These are phyloP conservation scores for Toxostoma redivivum DNA, from an alignment of 2,113 vertebrate genomes.

Conservation along the genomic window DNA sequence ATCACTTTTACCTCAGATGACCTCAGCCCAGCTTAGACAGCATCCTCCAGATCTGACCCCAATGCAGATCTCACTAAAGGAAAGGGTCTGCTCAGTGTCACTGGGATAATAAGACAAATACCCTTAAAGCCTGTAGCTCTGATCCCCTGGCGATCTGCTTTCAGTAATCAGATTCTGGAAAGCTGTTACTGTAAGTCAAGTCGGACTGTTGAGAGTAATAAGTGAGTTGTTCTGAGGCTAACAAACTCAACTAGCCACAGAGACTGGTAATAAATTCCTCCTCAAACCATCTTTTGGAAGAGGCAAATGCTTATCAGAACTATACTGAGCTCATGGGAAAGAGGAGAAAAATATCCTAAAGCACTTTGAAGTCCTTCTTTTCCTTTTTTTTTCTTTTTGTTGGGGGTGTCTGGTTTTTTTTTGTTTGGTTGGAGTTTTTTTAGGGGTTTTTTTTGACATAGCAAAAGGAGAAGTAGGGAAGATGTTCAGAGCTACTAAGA, in stretches of 20 bases:
- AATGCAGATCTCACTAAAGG: constrained; percentile 23
- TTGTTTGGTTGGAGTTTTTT: too few relatives aligned
- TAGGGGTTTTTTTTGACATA: not conserved
- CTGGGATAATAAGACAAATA: constrained; percentile 63
- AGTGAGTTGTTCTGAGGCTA: not conserved
- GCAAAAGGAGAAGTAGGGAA: not conserved
- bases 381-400: not conserved
- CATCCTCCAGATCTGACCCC: constrained; percentile 25
- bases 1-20: constrained; percentile 7
- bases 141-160: constrained; percentile 55
- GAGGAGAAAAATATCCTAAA: not conserved
- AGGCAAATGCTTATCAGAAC: not conserved
- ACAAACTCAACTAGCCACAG: not conserved
- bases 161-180: constrained; percentile 61
- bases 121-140: constrained; percentile 55
- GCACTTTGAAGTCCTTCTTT: not conserved
- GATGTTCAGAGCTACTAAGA: not conserved
- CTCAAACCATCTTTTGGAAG: not conserved
- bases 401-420: not conserved
- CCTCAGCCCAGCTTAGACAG: not conserved
- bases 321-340: not conserved
- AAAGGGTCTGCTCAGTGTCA: constrained; percentile 62
- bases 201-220: not conserved
- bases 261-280: not conserved
- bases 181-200: constrained; percentile 19